Conservation (phyloP, 2,113 vertebrate species). For the Thalassoma bifasciatum region DNA sequence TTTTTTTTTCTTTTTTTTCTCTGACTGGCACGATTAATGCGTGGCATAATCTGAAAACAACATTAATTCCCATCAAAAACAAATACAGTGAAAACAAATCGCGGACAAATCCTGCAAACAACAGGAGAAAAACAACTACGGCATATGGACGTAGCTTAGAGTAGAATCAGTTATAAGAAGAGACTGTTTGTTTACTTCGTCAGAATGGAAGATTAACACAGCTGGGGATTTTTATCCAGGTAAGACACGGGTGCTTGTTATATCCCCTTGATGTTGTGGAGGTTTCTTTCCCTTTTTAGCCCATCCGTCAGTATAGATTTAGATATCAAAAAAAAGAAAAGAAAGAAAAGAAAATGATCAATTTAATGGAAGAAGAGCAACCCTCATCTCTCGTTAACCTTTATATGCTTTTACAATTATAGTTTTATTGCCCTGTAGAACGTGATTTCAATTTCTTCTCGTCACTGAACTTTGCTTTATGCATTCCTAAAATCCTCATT, state of each 20-base stretch:
- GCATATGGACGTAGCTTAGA: neutral
- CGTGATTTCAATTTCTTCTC: neutral
- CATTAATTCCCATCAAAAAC: conserved; percentile 26
- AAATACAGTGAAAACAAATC: neutral
- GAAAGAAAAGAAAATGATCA: neutral
- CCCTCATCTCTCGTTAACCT: neutral
- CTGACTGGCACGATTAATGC: conserved; percentile 45
- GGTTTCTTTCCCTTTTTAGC: neutral
- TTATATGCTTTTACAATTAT: neutral
- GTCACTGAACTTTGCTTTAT: neutral
- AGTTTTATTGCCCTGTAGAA: too few species aligned
- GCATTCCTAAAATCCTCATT: neutral
- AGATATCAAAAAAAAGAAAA: neutral
- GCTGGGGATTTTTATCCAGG: neutral
- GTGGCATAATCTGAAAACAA: conserved; percentile 36
- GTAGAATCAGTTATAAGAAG: neutral
- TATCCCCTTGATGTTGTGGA: neutral
- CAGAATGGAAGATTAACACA: neutral
- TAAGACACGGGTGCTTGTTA: neutral
- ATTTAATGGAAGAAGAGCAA: neutral
- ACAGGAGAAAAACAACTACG: conserved; percentile 2
- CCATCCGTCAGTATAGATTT: too few species aligned
- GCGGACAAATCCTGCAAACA: conserved; percentile 6
- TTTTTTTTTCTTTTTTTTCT: too few species aligned
- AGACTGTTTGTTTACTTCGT: neutral